Percentiles rank a stretch among this genome's conserved stretches.
Evolutionary conservation across 2,113 vertebrate genomes (phyloP).

Genomic region (Elachura formosa): DNA sequence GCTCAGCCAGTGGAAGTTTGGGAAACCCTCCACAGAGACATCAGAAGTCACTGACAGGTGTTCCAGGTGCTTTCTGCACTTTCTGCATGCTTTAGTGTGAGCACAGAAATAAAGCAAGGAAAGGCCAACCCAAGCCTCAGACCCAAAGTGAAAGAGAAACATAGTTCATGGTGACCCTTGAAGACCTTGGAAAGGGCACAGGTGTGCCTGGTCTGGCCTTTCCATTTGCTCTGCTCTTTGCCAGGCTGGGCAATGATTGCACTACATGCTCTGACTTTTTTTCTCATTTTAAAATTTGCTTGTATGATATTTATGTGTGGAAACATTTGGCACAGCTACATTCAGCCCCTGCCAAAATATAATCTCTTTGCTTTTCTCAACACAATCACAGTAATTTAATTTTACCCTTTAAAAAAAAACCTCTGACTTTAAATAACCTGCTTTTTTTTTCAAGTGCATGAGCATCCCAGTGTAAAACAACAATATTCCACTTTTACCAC

Average conservation of each 20-base stretch:
- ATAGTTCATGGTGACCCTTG: background rate
- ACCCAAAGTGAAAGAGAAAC: background rate
- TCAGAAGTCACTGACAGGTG: background rate
- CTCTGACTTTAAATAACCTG: background rate
- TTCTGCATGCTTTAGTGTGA: background rate
- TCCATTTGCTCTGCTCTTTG: background rate
- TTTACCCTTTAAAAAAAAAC: background rate
- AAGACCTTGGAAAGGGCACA: background rate
- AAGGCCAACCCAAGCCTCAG: accelerated
- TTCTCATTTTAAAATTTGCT: background rate
- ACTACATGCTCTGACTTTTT: accelerated
- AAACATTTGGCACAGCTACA: background rate
- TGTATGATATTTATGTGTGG: background rate
- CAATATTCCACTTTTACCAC: background rate
- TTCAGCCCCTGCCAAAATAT: background rate
- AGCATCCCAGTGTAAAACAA: background rate
- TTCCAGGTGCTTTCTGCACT: background rate
- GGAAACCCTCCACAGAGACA: background rate
- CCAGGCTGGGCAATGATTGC: background rate
- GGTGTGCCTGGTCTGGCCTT: background rate
- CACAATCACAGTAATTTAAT: background rate
- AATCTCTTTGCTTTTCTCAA: background rate
- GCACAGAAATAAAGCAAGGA: background rate
- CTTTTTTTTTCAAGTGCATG: background rate
- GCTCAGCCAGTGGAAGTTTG: background rate